Evolutionary conservation across 2,113 vertebrate species (phyloP).

Genomic region (Melospiza melodia): DNA sequence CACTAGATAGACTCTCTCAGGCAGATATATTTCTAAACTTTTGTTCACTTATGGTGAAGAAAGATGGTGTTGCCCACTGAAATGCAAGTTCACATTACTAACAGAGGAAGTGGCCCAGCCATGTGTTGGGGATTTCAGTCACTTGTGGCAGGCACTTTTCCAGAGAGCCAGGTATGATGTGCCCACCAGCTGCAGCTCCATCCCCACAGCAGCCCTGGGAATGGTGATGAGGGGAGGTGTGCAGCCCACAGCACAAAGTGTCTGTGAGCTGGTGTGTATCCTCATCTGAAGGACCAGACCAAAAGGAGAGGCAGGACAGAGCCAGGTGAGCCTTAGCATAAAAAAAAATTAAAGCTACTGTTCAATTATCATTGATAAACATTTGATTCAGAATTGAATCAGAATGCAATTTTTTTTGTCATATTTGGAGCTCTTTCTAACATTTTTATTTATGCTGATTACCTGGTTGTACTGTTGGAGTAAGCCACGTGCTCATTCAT

Average conservation of each 20-base stretch:
- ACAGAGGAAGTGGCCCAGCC: background rate
- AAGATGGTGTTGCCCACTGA: background rate
- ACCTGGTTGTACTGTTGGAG: too few species aligned
- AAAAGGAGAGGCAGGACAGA: background rate
- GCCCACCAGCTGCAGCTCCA: fast-evolving
- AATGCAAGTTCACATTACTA: background rate
- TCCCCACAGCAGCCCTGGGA: background rate
- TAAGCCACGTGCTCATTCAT: background rate
- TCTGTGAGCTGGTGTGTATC: background rate
- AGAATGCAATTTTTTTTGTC: background rate
- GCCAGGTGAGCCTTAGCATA: background rate
- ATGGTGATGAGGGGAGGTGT: background rate
- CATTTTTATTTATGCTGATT: background rate
- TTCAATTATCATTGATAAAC: background rate
- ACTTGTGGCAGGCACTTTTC: background rate
- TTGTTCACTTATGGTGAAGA: background rate
- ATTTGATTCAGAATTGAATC: background rate
- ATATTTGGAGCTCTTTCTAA: background rate
- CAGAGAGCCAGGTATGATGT: background rate
- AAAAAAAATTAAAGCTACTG: background rate
- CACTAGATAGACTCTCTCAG: background rate
- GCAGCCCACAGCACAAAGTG: background rate
- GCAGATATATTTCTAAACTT: background rate
- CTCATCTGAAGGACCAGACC: background rate
- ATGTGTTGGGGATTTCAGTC: background rate